A percentile compares a stretch with the other conserved stretches of the same genome.
phyloP scores from a whole-genome alignment of 1,140 invertebrate genomes.

The Araneus ventricosus region DNA sequence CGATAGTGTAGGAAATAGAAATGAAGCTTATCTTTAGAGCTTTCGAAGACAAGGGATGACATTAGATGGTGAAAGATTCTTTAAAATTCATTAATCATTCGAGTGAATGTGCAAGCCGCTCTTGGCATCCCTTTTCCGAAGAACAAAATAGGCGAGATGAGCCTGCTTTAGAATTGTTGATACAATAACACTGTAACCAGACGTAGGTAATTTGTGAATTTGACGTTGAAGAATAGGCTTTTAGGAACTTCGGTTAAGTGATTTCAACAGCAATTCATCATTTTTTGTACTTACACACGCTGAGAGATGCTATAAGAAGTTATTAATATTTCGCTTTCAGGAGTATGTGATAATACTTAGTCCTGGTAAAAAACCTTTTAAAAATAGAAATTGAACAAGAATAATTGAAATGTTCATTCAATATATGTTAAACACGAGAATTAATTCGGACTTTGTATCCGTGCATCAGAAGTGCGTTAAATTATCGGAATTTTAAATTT shows the following conservation, averaged over 20 bases:
- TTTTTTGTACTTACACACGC: neutral
- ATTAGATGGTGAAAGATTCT: neutral
- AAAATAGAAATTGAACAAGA: no score
- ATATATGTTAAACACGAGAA: no score
- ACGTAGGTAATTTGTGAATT: neutral
- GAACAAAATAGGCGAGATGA: neutral
- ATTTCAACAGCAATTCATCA: neutral
- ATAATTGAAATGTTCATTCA: no score
- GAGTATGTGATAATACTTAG: no score
- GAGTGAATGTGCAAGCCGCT: neutral
- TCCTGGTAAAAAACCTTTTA: no score
- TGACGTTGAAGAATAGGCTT: neutral
- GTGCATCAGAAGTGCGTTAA: no score
- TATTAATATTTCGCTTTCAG: no score
- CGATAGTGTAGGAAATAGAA: neutral
- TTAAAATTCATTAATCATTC: conserved; percentile 18
- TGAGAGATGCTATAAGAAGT: neutral
- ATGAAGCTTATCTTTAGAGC: neutral
- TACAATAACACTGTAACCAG: neutral
- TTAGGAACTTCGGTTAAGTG: neutral
- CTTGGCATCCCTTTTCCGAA: neutral
- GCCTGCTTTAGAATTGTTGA: neutral
- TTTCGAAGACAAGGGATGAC: neutral
- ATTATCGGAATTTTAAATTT: no score
- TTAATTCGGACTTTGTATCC: no score